phyloP scores from a whole-genome alignment of 2,797 vertebrate species.

The Basileuterus tristriatus region DNA sequence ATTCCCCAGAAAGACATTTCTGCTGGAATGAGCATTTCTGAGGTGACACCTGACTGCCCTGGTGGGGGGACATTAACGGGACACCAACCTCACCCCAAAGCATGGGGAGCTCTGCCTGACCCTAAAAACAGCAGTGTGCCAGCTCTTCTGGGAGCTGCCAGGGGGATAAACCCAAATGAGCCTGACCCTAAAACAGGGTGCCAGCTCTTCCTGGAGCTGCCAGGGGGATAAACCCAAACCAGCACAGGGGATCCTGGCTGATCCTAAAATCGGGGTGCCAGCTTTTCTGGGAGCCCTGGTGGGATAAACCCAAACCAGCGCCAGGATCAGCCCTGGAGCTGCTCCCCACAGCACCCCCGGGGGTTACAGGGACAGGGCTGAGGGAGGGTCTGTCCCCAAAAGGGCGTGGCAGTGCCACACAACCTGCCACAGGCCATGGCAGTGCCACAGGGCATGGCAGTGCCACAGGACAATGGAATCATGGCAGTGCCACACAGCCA shows the following conservation, averaged over 20 bases:
- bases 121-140: no score
- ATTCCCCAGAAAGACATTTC: not conserved
- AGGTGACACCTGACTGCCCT: not conserved
- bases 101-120: not conserved
- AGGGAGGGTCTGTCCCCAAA: not conserved
- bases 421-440: not conserved
- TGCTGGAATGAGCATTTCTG: not conserved
- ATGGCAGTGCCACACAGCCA: not conserved
- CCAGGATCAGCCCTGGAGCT: not conserved
- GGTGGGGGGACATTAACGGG: not conserved
- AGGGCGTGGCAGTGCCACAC: not conserved
- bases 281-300: fast-evolving
- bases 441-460: not conserved
- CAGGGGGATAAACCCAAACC: not conserved
- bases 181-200: not conserved
- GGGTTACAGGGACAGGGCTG: not conserved
- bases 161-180: not conserved
- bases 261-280: no score
- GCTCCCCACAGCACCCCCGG: not conserved
- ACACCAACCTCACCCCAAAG: not conserved
- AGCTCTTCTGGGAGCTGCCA: no score
- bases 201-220: no score
- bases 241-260: not conserved
- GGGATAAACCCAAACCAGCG: not conserved
- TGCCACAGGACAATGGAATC: not conserved